phyloP scores from a whole-genome alignment of 2,797 vertebrate species.

The Triplophysa yarkandensis region DNA sequence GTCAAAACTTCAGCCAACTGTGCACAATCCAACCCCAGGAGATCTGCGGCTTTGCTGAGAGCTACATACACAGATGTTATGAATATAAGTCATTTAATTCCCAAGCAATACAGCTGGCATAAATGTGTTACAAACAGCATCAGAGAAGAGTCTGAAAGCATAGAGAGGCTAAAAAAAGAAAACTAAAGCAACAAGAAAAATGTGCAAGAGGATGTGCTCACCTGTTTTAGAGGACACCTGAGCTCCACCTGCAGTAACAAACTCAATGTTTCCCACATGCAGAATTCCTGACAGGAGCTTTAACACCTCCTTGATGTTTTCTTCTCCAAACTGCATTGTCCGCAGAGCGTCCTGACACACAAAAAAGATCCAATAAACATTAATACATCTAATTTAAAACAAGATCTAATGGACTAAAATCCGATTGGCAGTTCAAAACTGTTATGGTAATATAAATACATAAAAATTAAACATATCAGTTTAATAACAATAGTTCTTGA shows the following conservation, averaged over 20 bases:
- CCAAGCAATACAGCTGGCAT: not conserved
- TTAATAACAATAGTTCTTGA: not conserved
- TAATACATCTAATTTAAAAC: not conserved
- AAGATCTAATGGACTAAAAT: not conserved
- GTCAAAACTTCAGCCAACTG: constrained; percentile 91
- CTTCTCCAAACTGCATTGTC: constrained; percentile 91
- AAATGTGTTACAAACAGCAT: not conserved
- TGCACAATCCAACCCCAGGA: constrained; percentile 87
- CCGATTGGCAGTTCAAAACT: not conserved
- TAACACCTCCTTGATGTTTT: constrained; percentile 86
- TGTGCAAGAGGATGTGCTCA: constrained; percentile 56
- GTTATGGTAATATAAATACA: not conserved
- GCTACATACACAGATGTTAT: constrained; percentile 67
- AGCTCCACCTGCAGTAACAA: constrained; percentile 94
- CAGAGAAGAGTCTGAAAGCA: not conserved
- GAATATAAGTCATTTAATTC: not conserved
- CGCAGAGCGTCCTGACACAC: constrained; percentile 84
- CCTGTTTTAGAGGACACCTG: constrained; percentile 93
- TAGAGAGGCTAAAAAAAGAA: not conserved
- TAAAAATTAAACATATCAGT: too few relatives aligned
- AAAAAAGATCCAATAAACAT: constrained; percentile 33
- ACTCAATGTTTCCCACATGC: constrained; percentile 92
- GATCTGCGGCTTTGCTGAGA: constrained; percentile 84
- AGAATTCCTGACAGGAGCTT: constrained; percentile 89
- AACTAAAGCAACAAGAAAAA: not conserved